Percentiles rank a stretch among this genome's conserved stretches.
Evolutionary conservation across 2,888 invertebrate species (phyloP).

Genomic region (Incurvaria masculella): DNA sequence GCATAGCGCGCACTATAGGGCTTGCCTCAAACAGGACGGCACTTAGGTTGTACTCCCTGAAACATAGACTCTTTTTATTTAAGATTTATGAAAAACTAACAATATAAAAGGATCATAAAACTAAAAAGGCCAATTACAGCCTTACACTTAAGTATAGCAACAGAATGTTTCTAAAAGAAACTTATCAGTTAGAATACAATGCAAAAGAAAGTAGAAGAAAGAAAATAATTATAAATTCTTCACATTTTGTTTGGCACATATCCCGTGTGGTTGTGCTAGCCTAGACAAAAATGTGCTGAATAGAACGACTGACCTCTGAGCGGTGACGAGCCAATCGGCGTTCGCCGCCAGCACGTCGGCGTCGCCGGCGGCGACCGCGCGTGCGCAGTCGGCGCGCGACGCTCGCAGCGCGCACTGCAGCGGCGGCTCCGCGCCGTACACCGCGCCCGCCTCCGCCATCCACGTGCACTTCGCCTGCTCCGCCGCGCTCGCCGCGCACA

Average conservation of each 20-base stretch:
- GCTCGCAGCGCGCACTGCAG: slow-evolving; percentile 69
- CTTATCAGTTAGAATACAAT: background rate
- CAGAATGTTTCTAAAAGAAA: too few species aligned
- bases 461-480: slow-evolving; percentile 78
- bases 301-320: slow-evolving; percentile 68
- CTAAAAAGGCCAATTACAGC: too few species aligned
- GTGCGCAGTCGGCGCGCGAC: slow-evolving; percentile 64
- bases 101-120: too few species aligned
- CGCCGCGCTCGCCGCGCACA: slow-evolving; percentile 67
- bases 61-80: slow-evolving; percentile 23
- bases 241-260: too few species aligned
- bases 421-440: slow-evolving; percentile 74
- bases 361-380: slow-evolving; percentile 56
- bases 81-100: background rate
- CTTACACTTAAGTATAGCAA: too few species aligned
- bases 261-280: too few species aligned
- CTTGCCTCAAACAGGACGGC: slow-evolving; percentile 62
- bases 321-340: slow-evolving; percentile 68
- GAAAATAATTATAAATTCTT: too few species aligned
- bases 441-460: slow-evolving; percentile 69
- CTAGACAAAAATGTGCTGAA: too few species aligned
- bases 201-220: too few species aligned
- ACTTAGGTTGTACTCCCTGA: slow-evolving; percentile 52
- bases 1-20: slow-evolving; percentile 54
- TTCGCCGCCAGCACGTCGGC: slow-evolving; percentile 71